These are phyloP conservation scores for Brenthis daphne DNA, from an alignment of 2,888 invertebrate genomes.

Conservation along the genomic window DNA sequence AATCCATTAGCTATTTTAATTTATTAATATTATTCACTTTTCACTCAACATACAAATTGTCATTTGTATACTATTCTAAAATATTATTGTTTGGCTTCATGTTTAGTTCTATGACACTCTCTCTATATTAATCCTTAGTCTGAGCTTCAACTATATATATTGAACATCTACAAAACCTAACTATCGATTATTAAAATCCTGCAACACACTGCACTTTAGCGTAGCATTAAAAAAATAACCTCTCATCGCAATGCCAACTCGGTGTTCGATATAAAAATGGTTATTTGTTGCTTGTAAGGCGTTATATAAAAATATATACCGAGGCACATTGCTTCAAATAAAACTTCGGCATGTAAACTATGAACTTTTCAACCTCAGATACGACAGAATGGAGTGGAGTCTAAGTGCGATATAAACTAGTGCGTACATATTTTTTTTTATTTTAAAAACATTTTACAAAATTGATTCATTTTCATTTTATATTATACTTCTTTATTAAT, in stretches of 20 bases:
- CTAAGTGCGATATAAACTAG: conserved; percentile 33
- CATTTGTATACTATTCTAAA: no score
- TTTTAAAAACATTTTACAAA: conserved; percentile 12
- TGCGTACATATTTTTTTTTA: conserved; percentile 21
- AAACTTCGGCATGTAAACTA: conserved; percentile 15
- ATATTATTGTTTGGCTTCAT: no score
- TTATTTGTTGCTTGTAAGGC: conserved; percentile 26
- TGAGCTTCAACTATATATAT: no score
- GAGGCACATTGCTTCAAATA: conserved; percentile 28
- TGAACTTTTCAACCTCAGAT: conserved; percentile 32
- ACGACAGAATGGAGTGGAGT: conserved; percentile 7
- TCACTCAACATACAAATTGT: no score
- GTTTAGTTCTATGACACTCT: no score
- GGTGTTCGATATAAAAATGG: conserved; percentile 30
- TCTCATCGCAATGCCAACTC: conserved; percentile 19
- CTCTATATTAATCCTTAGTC: no score
- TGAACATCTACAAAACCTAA: background rate
- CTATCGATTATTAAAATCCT: conserved; percentile 15
- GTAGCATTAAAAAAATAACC: conserved; percentile 11
- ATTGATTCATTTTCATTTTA: conserved; percentile 6
- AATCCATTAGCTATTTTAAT: no score
- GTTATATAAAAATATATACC: conserved; percentile 38
- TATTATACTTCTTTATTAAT: conserved; percentile 9
- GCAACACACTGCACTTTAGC: conserved; percentile 11
- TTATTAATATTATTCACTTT: no score